Percentiles rank a stretch among this genome's conserved stretches.
Conservation (phyloP, 2,113 vertebrate species). For the Triplophysa dalaica region DNA sequence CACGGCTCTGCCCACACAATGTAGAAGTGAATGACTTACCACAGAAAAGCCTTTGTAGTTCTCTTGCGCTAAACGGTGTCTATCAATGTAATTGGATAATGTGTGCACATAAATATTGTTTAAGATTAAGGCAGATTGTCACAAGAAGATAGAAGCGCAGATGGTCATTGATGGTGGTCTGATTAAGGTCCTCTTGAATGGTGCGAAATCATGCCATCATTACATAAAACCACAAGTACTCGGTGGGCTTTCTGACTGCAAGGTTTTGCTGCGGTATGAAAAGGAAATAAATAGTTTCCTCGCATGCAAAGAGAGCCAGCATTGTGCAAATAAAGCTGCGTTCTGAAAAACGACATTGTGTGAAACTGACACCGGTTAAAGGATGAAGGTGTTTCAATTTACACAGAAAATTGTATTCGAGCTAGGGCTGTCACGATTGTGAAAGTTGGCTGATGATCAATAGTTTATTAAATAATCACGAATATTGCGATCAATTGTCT, state of each 20-base stretch:
- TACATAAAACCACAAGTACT: neutral
- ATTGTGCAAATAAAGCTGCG: neutral
- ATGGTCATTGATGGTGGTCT: neutral
- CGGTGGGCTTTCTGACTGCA: neutral
- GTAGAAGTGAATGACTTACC: neutral
- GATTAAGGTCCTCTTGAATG: neutral
- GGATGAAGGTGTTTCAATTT: neutral
- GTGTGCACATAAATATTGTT: neutral
- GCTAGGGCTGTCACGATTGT: too few species aligned
- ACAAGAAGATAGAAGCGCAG: too few species aligned
- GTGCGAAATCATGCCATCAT: neutral
- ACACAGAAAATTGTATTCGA: neutral
- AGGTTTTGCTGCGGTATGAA: neutral
- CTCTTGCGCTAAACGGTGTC: neutral
- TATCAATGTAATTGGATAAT: neutral
- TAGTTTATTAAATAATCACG: too few species aligned
- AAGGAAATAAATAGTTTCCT: conserved; percentile 12
- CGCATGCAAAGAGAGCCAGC: neutral
- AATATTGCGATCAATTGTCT: too few species aligned
- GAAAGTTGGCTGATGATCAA: too few species aligned
- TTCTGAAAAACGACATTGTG: neutral
- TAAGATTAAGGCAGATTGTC: neutral
- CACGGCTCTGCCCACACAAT: neutral
- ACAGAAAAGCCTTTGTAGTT: neutral
- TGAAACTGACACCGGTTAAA: neutral